Evolutionary conservation across 2,888 invertebrate species (phyloP).

Genomic region (Eudasyphora cyanicolor): DNA sequence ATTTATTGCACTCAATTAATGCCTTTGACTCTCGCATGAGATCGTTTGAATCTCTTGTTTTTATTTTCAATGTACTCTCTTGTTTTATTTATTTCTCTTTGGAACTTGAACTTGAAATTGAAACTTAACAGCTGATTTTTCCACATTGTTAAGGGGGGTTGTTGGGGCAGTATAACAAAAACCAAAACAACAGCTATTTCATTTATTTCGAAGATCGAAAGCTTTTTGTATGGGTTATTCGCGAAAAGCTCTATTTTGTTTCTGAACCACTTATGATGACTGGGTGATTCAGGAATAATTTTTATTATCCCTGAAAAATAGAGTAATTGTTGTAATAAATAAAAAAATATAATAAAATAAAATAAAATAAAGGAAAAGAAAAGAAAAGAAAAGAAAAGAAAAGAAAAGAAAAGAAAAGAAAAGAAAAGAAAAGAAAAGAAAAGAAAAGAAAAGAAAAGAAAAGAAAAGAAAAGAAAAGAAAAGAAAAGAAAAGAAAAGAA

Average conservation of each 20-base stretch:
- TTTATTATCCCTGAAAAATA: too few species aligned
- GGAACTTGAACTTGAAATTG: slow-evolving; percentile 52
- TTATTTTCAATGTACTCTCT: not conserved
- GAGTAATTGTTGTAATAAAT: too few species aligned
- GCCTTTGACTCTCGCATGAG: slow-evolving; percentile 9
- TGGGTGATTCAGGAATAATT: not conserved
- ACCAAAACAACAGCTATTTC: not conserved
- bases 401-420: too few species aligned
- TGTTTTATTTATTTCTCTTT: slow-evolving; percentile 30
- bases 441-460: too few species aligned
- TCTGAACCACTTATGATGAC: not conserved
- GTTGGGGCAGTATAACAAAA: not conserved
- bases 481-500: too few species aligned
- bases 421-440: too few species aligned
- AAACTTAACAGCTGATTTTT: slow-evolving; percentile 49
- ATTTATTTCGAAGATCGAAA: not conserved
- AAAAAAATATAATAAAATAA: too few species aligned
- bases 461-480: too few species aligned
- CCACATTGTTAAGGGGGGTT: not conserved
- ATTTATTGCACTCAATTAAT: slow-evolving; percentile 65
- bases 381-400: too few species aligned
- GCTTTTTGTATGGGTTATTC: not conserved
- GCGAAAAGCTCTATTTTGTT: not conserved
- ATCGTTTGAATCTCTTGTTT: not conserved
- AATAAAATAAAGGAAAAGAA: too few species aligned